Percentiles rank a stretch among this genome's conserved stretches.
Conservation (phyloP, 2,888 invertebrate species). For the Griposia aprilina region DNA sequence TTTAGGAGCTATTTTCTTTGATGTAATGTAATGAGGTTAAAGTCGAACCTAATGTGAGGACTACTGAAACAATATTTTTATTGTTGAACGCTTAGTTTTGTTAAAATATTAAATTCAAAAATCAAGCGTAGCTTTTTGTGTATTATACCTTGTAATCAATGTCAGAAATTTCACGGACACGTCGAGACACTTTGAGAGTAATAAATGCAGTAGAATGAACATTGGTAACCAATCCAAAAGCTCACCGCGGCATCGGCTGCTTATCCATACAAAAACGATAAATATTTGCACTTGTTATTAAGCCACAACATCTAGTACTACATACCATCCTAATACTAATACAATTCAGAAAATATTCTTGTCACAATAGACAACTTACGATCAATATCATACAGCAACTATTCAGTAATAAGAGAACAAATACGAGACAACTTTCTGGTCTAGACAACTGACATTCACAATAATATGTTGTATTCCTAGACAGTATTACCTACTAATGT, state of each 20-base stretch:
- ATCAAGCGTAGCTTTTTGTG: not conserved
- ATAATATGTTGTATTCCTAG: not conserved
- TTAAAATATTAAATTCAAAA: not conserved
- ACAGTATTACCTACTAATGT: not conserved
- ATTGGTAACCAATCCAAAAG: not conserved
- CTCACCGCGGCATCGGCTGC: no score
- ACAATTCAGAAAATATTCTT: not conserved
- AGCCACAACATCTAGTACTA: not conserved
- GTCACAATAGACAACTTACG: not conserved
- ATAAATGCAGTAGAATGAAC: not conserved
- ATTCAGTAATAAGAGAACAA: not conserved
- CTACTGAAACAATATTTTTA: not conserved
- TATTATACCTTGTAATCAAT: no score
- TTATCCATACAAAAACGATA: no score
- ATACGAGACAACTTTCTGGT: not conserved
- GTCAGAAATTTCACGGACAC: no score
- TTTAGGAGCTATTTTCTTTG: constrained; percentile 11
- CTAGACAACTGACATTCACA: not conserved
- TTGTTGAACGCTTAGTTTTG: not conserved
- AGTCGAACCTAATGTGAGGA: not conserved
- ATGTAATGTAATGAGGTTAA: constrained; percentile 15
- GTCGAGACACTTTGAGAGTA: no score
- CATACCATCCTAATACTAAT: not conserved
- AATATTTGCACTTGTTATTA: no score
- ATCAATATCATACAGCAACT: not conserved